Percentiles rank a stretch among this genome's conserved stretches.
These are phyloP conservation scores for Pachyseris speciosa DNA, from an alignment of 64 coral and sea anemone genomes.

Conservation along the genomic window DNA sequence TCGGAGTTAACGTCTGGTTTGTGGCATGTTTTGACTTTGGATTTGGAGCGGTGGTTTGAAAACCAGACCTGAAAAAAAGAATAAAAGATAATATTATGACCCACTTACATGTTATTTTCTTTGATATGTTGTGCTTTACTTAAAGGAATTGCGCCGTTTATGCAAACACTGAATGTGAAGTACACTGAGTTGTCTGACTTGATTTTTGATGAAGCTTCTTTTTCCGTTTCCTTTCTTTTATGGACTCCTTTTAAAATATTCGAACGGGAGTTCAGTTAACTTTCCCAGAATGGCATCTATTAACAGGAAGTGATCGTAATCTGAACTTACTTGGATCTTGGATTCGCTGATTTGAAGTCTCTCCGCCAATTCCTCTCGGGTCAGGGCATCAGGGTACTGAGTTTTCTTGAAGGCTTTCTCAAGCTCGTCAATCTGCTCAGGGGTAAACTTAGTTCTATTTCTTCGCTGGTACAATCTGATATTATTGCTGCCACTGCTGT, in stretches of 20 bases:
- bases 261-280: too few relatives aligned
- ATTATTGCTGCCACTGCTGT: background rate
- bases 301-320: background rate
- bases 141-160: too few relatives aligned
- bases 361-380: constrained; percentile 88
- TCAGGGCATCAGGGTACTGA: constrained; percentile 90
- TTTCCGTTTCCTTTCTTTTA: too few relatives aligned
- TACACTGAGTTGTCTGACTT: too few relatives aligned
- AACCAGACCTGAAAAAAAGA: constrained; percentile 65
- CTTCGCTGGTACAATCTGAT: constrained; percentile 70
- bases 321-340: constrained; percentile 83
- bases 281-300: background rate
- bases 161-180: too few relatives aligned
- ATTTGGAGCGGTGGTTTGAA: constrained; percentile 74
- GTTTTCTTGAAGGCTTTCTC: constrained; percentile 84
- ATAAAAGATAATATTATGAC: background rate
- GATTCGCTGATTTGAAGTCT: constrained; percentile 88
- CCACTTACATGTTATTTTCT: background rate
- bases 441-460: constrained; percentile 91
- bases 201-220: too few relatives aligned
- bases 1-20: background rate
- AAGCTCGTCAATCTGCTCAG: constrained; percentile 89
- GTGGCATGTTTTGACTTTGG: constrained; percentile 24
- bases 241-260: too few relatives aligned
- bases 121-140: background rate